Percentiles rank a stretch among this genome's conserved stretches.
Conservation (phyloP, 2,888 invertebrate genomes). For the Sinelater perroti region DNA sequence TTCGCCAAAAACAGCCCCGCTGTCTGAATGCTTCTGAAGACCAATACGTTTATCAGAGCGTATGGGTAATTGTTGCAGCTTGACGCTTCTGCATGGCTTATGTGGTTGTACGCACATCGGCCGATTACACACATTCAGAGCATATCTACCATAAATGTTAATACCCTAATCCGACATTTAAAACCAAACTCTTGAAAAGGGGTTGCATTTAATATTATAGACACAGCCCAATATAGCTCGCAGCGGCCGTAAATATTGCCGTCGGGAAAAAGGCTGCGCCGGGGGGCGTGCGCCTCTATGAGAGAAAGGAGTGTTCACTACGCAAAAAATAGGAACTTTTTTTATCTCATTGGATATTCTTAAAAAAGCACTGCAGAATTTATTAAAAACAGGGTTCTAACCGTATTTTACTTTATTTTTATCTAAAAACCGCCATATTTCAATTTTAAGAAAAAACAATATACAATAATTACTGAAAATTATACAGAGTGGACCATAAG, state of each 20-base stretch:
- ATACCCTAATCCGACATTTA: slow-evolving; percentile 60
- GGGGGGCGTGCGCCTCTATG: no score
- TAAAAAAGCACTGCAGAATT: no score
- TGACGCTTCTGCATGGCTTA: slow-evolving; percentile 51
- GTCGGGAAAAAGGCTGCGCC: no score
- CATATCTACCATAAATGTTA: slow-evolving; percentile 60
- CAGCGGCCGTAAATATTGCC: slow-evolving; percentile 5
- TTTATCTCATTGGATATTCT: no score
- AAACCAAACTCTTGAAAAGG: slow-evolving; percentile 55
- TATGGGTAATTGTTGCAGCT: slow-evolving; percentile 52
- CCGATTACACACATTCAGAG: slow-evolving; percentile 57
- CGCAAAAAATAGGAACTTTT: no score
- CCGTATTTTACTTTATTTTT: no score
- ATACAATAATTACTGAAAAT: no score
- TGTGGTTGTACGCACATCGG: slow-evolving; percentile 53
- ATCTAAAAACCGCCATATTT: no score
- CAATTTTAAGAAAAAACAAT: no score
- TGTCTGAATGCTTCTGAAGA: slow-evolving; percentile 39
- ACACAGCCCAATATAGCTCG: slow-evolving; percentile 19
- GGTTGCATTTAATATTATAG: slow-evolving; percentile 41
- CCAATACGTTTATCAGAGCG: slow-evolving; percentile 47
- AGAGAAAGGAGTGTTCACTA: no score
- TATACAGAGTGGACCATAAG: no score
- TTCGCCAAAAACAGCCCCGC: slow-evolving; percentile 14
- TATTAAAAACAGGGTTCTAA: no score